These are phyloP conservation scores for Thomomys bottae DNA, from an alignment of 2,113 vertebrate genomes.

Conservation along the genomic window DNA sequence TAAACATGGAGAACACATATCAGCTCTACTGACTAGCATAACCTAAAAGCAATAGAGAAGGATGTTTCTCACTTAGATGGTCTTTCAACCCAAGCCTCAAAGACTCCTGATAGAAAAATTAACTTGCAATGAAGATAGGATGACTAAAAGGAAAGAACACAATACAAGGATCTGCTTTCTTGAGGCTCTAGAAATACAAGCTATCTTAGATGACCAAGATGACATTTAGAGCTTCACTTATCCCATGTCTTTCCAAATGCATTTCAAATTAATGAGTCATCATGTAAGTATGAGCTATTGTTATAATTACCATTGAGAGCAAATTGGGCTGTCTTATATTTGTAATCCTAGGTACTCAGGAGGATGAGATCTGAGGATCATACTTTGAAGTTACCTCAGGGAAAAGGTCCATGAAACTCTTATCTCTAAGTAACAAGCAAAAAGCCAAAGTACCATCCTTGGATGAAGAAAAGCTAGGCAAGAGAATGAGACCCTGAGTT, in stretches of 20 bases:
- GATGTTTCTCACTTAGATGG: neutral
- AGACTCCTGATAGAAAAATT: neutral
- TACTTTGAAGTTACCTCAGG: too few relatives aligned
- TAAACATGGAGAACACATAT: neutral
- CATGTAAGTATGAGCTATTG: neutral
- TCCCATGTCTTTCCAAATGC: neutral
- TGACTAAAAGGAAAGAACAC: neutral
- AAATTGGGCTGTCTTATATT: too few relatives aligned
- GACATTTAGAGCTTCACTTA: neutral
- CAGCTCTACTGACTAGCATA: neutral
- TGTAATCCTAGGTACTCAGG: too few relatives aligned
- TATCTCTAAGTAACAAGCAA: too few relatives aligned
- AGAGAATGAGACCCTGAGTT: too few relatives aligned
- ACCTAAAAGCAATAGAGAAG: neutral
- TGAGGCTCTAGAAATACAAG: neutral
- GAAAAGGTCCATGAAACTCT: too few relatives aligned
- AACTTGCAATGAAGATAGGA: neutral
- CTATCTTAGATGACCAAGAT: neutral
- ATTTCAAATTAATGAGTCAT: constrained; percentile 18
- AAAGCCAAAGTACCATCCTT: too few relatives aligned
- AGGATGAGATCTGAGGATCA: too few relatives aligned
- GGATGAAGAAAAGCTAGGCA: too few relatives aligned
- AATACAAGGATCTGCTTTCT: neutral
- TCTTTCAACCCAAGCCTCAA: neutral
- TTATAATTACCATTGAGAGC: neutral